These are phyloP conservation scores for Dendrolimus punctatus DNA, from an alignment of 1,140 invertebrate genomes.

Conservation along the genomic window DNA sequence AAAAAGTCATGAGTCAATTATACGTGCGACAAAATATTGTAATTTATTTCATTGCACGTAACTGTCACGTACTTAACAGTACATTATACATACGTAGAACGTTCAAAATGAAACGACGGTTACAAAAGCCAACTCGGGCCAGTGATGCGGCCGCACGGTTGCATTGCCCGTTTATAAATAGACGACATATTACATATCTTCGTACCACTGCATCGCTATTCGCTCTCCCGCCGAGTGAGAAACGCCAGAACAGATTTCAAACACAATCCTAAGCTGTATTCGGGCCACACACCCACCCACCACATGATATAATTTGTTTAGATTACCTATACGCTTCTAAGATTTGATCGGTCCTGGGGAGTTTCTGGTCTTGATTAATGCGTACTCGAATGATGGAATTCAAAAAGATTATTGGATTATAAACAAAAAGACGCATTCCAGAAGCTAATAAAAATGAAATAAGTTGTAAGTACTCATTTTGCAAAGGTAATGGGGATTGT, in stretches of 20 bases:
- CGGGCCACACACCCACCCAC: conserved; percentile 21
- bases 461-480: too few relatives aligned
- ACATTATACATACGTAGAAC: conserved; percentile 18
- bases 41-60: not conserved
- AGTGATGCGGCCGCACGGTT: conserved; percentile 36
- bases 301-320: conserved; percentile 41
- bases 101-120: conserved; percentile 34
- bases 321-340: conserved; percentile 29
- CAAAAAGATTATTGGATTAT: too few relatives aligned
- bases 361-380: too few relatives aligned
- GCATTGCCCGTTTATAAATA: conserved; percentile 61
- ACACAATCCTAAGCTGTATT: conserved; percentile 11
- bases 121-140: conserved; percentile 27
- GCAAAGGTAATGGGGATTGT: too few relatives aligned
- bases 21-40: too few relatives aligned
- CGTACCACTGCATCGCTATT: conserved; percentile 42
- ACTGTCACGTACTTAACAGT: conserved; percentile 1
- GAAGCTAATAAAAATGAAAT: too few relatives aligned
- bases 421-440: too few relatives aligned
- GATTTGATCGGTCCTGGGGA: not conserved
- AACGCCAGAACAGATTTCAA: conserved; percentile 38
- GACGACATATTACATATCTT: conserved; percentile 43
- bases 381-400: too few relatives aligned
- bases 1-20: too few relatives aligned
- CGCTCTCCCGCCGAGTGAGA: conserved; percentile 62